Base-by-base conservation (phyloP, 2,888 invertebrate genomes). In the Linhomoeus sp. region DNA sequence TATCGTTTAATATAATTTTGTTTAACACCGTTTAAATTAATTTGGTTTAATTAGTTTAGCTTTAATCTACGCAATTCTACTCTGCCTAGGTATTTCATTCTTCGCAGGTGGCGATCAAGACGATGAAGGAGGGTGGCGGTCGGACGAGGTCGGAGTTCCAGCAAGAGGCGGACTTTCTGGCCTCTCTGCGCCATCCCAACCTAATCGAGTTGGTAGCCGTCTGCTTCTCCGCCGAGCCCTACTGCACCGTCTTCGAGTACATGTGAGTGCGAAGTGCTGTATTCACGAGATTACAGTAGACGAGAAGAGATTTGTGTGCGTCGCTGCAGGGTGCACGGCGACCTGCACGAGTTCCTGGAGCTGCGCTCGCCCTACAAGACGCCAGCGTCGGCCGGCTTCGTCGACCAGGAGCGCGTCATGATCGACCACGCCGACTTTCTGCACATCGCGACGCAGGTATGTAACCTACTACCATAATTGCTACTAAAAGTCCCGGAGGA, bases 241-340 rank as follows among this genome's bases (percentile, higher is more conserved):
- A 82, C 66, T 88, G 87, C 64, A 88, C 92, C 87, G 70, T 92
- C 22, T 94, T 90, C 69, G 92, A 94, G 66, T 90, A 84, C 64
- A 88, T 90, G 88, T 80, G 59, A 29, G 49, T 39, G 12, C 7
- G 7, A 9, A 20, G 3, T 5, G n/a, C 3, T 20, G 7, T 7
- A 19, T 15, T 22, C 5, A 12, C 5, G 19, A 47, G 15, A 12
- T 19, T 26, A 12, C 3, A 7, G 25, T 9, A 5, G 17, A 9
- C 12, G n/a, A 33, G 17, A 35, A n/a, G 15, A 12, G 24, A 3
- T 42, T 7, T 17, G 25, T 43, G 15, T 5, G 19, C 3, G 14
- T 33, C 35, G 22, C 33, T 43, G n/a, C 46, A 50, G 50, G 55
- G 52, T 56, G 35, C 66, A 86, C 66, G 92, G 94, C 0, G 92